Evolutionary conservation across 1,140 invertebrate genomes (phyloP).

Genomic region (Ridgeia piscesae): DNA sequence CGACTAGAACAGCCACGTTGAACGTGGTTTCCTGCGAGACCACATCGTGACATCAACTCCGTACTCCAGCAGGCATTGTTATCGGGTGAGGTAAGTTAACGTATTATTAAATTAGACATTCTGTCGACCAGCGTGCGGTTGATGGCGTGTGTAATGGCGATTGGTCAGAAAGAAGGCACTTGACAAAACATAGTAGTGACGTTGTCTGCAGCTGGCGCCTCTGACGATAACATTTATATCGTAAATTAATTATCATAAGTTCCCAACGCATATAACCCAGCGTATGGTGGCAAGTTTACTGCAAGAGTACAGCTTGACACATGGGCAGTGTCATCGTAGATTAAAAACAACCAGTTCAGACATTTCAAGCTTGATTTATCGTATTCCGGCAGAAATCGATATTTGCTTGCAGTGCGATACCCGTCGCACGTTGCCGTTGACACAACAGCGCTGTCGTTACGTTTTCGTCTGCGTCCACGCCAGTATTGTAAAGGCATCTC

Average conservation of each 20-base stretch:
- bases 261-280: not conserved
- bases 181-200: not conserved
- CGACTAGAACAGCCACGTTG: not conserved
- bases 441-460: not conserved
- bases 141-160: not conserved
- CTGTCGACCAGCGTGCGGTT: not conserved
- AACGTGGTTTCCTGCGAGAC: not conserved
- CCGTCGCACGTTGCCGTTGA: not conserved
- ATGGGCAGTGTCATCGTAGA: not conserved
- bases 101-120: not conserved
- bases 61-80: not conserved
- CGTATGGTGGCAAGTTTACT: not conserved
- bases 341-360: not conserved
- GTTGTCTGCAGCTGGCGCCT: not conserved
- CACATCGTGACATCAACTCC: not conserved
- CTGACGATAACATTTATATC: not conserved
- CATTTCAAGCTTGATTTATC: not conserved
- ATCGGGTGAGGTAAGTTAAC: not conserved
- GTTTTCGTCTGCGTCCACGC: not conserved
- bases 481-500: not conserved
- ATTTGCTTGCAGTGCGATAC: not conserved
- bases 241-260: not conserved
- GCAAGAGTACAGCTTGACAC: not conserved
- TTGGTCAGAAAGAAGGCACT: not conserved
- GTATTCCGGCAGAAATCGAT: not conserved